These are phyloP conservation scores for Anastrepha obliqua DNA, from an alignment of 1,140 invertebrate species.

Conservation along the genomic window DNA sequence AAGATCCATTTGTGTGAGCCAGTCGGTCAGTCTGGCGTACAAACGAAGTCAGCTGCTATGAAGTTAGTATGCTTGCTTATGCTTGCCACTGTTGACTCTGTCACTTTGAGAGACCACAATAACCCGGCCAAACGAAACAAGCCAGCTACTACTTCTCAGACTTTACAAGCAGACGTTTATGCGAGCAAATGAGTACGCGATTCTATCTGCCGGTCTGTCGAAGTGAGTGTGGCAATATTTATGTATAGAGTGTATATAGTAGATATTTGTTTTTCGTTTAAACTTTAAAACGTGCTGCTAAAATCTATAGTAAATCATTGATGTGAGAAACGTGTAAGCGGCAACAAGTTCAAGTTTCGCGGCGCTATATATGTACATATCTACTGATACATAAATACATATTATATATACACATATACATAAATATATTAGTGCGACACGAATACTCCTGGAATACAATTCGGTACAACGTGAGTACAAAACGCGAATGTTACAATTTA, in stretches of 20 bases:
- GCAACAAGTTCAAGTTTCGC: slow-evolving; percentile 54
- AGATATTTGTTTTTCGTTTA: slow-evolving; percentile 56
- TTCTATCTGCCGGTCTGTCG: slow-evolving; percentile 6
- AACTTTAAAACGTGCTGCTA: slow-evolving; percentile 59
- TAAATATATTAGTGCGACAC: not conserved
- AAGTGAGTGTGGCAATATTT: slow-evolving; percentile 16
- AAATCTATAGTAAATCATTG: slow-evolving; percentile 59
- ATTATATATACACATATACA: not conserved
- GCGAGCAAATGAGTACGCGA: slow-evolving; percentile 22
- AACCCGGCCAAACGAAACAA: not conserved
- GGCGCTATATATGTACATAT: not conserved
- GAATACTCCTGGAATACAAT: not conserved
- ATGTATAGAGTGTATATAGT: not conserved
- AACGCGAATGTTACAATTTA: not conserved
- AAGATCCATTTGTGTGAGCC: slow-evolving; percentile 7
- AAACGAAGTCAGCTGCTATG: not conserved
- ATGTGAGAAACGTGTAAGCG: slow-evolving; percentile 59
- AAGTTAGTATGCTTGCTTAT: not conserved
- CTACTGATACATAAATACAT: not conserved
- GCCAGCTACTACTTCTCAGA: no score
- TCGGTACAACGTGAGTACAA: not conserved
- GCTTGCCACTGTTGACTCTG: not conserved
- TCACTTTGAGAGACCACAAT: not conserved
- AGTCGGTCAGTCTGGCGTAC: not conserved
- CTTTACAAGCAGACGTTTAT: not conserved